Percentiles rank a stretch among this genome's conserved stretches.
Evolutionary conservation across 2,113 vertebrate genomes (phyloP).

Genomic region (Myrmophylax atrothorax): DNA sequence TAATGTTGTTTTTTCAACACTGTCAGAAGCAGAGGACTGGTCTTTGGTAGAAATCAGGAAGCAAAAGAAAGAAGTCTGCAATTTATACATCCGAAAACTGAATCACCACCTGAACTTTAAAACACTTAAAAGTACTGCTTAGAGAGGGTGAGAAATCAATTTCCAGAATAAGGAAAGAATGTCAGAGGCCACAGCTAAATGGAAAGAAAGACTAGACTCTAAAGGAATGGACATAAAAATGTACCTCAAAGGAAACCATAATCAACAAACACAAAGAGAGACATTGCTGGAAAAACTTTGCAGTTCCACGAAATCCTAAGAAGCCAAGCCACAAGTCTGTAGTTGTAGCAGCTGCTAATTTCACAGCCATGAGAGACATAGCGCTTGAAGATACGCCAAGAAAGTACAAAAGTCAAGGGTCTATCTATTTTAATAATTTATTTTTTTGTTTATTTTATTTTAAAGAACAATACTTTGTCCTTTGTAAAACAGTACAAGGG

Average conservation of each 20-base stretch:
- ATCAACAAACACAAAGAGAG: constrained; percentile 17
- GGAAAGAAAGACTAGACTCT: constrained; percentile 47
- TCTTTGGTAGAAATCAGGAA: background rate
- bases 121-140: background rate
- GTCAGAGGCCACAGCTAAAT: constrained; percentile 6
- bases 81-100: background rate
- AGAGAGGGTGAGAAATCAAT: background rate
- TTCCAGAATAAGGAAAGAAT: constrained; percentile 33
- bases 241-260: constrained; percentile 61
- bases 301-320: background rate
- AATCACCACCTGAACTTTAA: background rate
- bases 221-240: constrained; percentile 42
- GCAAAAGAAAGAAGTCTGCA: background rate
- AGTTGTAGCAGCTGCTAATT: constrained; percentile 23
- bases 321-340: constrained; percentile 50
- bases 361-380: background rate
- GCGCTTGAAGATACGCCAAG: background rate
- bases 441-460: background rate
- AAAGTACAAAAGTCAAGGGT: background rate
- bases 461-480: background rate
- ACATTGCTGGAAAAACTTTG: constrained; percentile 28
- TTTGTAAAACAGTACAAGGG: background rate
- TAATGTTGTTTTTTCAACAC: background rate
- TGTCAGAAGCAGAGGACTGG: background rate
- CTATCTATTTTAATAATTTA: background rate